Percentiles rank a stretch among this genome's conserved stretches.
These are phyloP conservation scores for Mercenaria mercenaria DNA, from an alignment of 1,140 invertebrate genomes.

Conservation along the genomic window DNA sequence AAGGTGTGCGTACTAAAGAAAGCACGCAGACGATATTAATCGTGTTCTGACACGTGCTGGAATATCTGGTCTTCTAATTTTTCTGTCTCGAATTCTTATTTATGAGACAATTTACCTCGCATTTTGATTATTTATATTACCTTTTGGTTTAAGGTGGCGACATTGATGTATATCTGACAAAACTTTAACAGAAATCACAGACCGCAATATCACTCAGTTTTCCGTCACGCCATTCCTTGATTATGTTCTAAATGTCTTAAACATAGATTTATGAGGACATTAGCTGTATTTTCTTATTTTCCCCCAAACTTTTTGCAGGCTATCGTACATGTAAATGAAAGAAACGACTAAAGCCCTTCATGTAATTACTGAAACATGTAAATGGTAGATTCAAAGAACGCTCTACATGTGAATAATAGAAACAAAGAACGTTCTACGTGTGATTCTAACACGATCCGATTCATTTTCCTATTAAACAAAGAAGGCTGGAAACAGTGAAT, in stretches of 20 bases:
- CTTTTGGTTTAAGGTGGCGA: neutral
- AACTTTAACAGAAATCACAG: neutral
- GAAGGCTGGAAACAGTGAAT: no score
- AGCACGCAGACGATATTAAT: neutral
- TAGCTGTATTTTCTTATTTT: neutral
- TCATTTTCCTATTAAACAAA: no score
- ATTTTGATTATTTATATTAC: neutral
- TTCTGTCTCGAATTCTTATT: conserved; percentile 12
- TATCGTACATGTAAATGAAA: no score
- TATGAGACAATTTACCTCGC: conserved; percentile 1
- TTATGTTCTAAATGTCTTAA: neutral
- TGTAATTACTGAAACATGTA: no score
- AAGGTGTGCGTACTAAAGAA: neutral
- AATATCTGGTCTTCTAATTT: neutral
- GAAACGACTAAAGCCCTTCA: no score
- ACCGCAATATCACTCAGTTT: neutral
- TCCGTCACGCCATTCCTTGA: neutral
- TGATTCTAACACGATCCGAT: no score
- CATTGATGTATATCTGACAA: neutral
- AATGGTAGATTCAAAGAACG: no score
- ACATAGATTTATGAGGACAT: neutral
- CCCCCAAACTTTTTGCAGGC: no score
- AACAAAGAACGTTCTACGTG: no score
- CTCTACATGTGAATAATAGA: no score
- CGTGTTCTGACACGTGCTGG: conserved; percentile 8